These are phyloP conservation scores for Panagrolaimus sp. DNA, from an alignment of 1,140 invertebrate species.

Conservation along the genomic window DNA sequence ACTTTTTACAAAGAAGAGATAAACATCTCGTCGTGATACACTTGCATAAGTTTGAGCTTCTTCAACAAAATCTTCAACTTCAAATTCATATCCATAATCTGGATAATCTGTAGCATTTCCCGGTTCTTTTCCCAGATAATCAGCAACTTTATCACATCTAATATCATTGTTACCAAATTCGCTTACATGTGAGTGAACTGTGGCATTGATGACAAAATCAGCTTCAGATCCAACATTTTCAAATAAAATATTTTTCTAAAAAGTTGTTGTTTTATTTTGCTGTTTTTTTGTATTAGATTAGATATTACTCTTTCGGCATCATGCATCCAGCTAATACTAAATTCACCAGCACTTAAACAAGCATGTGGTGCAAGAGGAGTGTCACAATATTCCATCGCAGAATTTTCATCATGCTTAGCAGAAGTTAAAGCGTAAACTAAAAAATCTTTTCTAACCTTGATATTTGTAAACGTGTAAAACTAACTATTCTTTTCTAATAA, in stretches of 20 bases:
- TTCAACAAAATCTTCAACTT: background rate
- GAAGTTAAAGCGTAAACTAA: background rate
- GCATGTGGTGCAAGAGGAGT: background rate
- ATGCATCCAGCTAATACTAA: slow-evolving; percentile 11
- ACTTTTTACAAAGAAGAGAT: background rate
- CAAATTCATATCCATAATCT: too few species aligned
- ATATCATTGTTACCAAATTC: background rate
- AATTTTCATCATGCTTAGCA: background rate
- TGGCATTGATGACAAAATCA: background rate
- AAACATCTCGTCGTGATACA: background rate
- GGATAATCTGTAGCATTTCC: background rate
- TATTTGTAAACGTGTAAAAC: background rate
- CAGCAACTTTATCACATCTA: background rate
- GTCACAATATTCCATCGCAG: background rate
- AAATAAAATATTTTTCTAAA: too few species aligned
- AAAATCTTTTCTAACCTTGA: background rate
- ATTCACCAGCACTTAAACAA: slow-evolving; percentile 10
- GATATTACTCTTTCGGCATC: background rate
- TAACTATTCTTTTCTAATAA: slow-evolving; percentile 15
- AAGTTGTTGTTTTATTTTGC: too few species aligned
- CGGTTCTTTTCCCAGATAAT: background rate
- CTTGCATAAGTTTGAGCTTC: background rate
- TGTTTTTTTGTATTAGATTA: too few species aligned
- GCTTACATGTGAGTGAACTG: background rate
- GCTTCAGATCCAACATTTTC: background rate